Base-by-base conservation (phyloP, 2,113 vertebrate genomes). In the Anguilla rostrata region DNA sequence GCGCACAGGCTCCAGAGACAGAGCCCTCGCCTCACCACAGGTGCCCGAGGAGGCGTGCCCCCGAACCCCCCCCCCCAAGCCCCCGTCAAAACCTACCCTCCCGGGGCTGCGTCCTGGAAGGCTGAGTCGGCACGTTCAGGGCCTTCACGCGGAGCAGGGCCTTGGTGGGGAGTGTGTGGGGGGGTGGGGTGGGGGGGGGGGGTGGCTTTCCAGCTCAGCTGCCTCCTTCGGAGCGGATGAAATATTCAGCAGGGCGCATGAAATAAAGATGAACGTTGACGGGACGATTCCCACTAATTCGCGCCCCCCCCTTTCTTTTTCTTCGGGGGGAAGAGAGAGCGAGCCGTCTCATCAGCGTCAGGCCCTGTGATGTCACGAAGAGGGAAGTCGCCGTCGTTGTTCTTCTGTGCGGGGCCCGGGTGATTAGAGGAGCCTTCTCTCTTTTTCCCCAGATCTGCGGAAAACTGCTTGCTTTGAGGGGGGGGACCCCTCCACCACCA, bases 221-320 rank as follows among this genome's bases (percentile, higher is more conserved):
- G 34, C 78, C 78, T 71, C 83, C 43, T 89, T 43, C 78, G n/a
- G 66, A 60, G 86, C 0, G 20, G 81, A 91, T 91, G 41, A 88
- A 88, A 89, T 83, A 88, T 87, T 87, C 43, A 87, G 81, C 39
- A 56, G 26, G 40, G 49, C 71, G 81, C 82, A 87, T 89, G 16
- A 85, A 88, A 88, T 80, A 86, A 60, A 88, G 66, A 90, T 90
- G 86, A 83, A 75, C 75, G 34, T 78, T 63, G 86, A 53, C 78
- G 57, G 79, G 82, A 57, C 39, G 82, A 83, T 78, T 34, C 82
- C 63, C 20, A 15, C 81, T 86, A 75, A 90, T 90, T 87, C n/a
- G 26, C 39, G 9, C 11, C 22, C 41, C 22, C n/a, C 26, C n/a
- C 20, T 63, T 14, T 7, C 79, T 53, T 83, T 39, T 83, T 39